phyloP scores from a whole-genome alignment of 1,140 invertebrate species.

The Drosophila tristis region DNA sequence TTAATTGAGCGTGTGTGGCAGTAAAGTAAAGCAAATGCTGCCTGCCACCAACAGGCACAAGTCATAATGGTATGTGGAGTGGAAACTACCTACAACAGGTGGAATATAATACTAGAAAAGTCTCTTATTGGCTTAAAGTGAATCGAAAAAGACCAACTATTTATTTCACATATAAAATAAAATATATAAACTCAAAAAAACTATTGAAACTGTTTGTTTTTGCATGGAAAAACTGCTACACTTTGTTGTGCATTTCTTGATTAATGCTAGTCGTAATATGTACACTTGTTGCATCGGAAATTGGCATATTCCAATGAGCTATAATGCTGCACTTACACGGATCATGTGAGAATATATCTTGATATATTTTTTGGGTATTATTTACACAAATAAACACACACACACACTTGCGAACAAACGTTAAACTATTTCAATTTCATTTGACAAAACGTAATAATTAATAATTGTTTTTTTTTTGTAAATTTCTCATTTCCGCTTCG shows the following conservation, averaged over 20 bases:
- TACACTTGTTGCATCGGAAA: too few species aligned
- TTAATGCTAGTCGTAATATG: too few species aligned
- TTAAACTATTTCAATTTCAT: conserved; percentile 15
- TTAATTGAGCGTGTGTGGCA: conserved; percentile 58
- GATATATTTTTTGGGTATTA: conserved; percentile 8
- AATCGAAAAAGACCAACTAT: too few species aligned
- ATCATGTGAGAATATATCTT: conserved; percentile 10
- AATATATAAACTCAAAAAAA: too few species aligned
- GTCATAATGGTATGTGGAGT: not conserved
- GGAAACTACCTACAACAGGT: too few species aligned
- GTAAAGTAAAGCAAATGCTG: too few species aligned
- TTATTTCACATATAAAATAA: too few species aligned
- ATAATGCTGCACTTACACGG: conserved; percentile 5
- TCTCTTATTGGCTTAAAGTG: too few species aligned
- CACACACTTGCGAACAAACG: conserved; percentile 13
- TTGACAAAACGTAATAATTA: conserved; percentile 26
- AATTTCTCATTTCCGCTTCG: conserved; percentile 45
- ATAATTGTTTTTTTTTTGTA: conserved; percentile 15
- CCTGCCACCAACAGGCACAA: conserved; percentile 1
- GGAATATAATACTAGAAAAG: too few species aligned
- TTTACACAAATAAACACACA: conserved; percentile 33
- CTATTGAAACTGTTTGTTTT: too few species aligned
- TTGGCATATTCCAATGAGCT: not conserved
- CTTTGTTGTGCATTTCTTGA: too few species aligned
- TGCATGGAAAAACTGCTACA: too few species aligned